Conservation (phyloP, 2,113 vertebrate species). For the Megaceryle torquata region DNA sequence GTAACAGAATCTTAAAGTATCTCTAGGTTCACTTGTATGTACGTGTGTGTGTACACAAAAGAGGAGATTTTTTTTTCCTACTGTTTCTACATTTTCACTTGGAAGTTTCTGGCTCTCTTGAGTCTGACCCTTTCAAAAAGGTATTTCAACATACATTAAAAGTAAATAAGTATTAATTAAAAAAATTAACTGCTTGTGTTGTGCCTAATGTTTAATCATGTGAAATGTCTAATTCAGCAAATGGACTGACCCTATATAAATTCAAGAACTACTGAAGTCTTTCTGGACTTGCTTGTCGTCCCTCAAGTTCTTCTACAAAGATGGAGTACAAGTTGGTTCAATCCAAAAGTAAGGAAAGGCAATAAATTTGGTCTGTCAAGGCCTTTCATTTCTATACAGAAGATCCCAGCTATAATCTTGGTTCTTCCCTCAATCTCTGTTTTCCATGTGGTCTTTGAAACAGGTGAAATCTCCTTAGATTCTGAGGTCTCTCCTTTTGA, state of each 20-base stretch:
- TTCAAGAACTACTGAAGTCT: not conserved
- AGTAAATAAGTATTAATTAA: not conserved
- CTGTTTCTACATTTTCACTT: not conserved
- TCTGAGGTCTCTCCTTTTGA: not conserved
- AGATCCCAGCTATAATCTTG: not conserved
- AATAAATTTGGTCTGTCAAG: not conserved
- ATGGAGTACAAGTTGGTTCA: not conserved
- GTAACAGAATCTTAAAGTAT: not conserved
- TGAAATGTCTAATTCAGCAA: not conserved
- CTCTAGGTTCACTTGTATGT: not conserved
- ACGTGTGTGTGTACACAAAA: not conserved
- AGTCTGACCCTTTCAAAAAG: not conserved
- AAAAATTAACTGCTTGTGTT: not conserved
- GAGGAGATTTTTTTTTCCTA: not conserved
- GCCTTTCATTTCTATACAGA: not conserved
- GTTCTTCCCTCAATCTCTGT: not conserved
- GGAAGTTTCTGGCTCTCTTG: not conserved
- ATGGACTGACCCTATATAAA: not conserved
- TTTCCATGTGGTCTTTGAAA: not conserved
- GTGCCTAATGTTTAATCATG: not conserved
- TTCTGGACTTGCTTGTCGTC: not conserved
- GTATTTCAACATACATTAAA: too few species aligned
- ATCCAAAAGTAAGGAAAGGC: not conserved
- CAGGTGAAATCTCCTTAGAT: not conserved
- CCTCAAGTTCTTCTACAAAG: not conserved